Base-by-base conservation (phyloP, 2,888 invertebrate genomes). In the Galerucella calmariensis region DNA sequence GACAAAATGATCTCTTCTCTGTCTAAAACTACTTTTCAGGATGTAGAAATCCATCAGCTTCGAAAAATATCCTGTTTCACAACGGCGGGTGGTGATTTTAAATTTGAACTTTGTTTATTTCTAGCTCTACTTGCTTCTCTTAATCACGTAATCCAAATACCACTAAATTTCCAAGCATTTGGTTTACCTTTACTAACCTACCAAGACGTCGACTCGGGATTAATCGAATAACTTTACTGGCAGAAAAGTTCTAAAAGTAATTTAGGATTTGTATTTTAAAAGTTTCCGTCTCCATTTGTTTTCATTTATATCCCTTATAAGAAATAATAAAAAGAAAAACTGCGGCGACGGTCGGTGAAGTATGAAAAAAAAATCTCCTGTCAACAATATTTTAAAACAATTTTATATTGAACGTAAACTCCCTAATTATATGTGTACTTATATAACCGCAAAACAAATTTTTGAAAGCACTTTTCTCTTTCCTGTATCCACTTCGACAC, bases 1-100 rank as follows among this genome's bases (percentile, higher is more conserved):
- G 70, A 70, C 70, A 70, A 51, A 70, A 70, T 70, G 70, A 63
- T 70, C 70, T 70, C 63, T 63, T 48, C 48, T 59, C 41, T 69
- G 62, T 41, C 63, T 53, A 46, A 63, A 70, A 63, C 70, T 62
- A 63, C 62, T 70, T 63, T 70, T 63, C 70, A 63, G 70, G 53
- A 63, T 70, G 70, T 63, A 62, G 62, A 62, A 69, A 69, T 69
- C 24, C 62, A 69, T 46, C 69, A 59, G 59, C 48, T 69, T 62
- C n/a, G 62, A 58, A 62, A 61, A 61, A 48, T 69, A 69, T 69
- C 69, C 14, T n/a, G 62, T 69, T 69, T 69, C 69, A 61, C 24
- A 61, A 41, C 46, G 58, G 14, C 27, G 51, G 56, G 46, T 59
- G 53, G 69, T 41, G 62, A 16, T 62, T 62, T 62, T 62, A 62